Evolutionary conservation across 2,113 vertebrate genomes (phyloP).

Genomic region (Serinus canaria): DNA sequence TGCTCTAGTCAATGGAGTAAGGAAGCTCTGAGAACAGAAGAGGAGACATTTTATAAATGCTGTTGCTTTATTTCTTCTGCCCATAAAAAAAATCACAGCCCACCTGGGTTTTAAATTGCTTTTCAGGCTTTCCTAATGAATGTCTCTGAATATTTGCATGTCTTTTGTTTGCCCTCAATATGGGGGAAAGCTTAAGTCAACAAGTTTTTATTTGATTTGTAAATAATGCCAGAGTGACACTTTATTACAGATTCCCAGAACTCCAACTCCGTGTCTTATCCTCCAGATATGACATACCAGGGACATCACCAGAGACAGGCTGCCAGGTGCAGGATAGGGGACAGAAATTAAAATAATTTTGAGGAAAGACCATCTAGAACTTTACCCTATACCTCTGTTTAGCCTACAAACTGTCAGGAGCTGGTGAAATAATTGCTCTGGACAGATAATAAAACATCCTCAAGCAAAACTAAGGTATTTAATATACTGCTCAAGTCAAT

Average conservation of each 20-base stretch:
- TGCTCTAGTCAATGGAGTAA: background rate
- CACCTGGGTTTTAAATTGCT: constrained; percentile 30
- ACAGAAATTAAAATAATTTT: background rate
- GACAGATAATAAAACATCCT: constrained; percentile 55
- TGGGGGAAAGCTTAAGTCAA: constrained; percentile 24
- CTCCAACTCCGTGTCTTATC: background rate
- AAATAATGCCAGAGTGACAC: constrained; percentile 23
- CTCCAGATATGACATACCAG: background rate
- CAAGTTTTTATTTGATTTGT: constrained; percentile 39
- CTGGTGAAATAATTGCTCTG: constrained; percentile 43
- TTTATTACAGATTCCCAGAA: background rate
- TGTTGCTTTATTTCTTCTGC: background rate
- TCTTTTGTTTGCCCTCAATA: constrained; percentile 38
- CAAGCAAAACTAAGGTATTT: constrained; percentile 54
- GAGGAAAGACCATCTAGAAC: background rate
- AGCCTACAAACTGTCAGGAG: background rate
- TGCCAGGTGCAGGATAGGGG: background rate
- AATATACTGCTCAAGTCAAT: constrained; percentile 54
- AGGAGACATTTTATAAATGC: background rate
- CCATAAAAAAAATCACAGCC: background rate
- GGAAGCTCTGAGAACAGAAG: background rate
- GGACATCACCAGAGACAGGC: background rate
- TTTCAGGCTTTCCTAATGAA: constrained; percentile 31
- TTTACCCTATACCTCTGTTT: constrained; percentile 10
- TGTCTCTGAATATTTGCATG: background rate